Conservation (phyloP, 1,140 invertebrate genomes). For the Macrostomum lignano region DNA sequence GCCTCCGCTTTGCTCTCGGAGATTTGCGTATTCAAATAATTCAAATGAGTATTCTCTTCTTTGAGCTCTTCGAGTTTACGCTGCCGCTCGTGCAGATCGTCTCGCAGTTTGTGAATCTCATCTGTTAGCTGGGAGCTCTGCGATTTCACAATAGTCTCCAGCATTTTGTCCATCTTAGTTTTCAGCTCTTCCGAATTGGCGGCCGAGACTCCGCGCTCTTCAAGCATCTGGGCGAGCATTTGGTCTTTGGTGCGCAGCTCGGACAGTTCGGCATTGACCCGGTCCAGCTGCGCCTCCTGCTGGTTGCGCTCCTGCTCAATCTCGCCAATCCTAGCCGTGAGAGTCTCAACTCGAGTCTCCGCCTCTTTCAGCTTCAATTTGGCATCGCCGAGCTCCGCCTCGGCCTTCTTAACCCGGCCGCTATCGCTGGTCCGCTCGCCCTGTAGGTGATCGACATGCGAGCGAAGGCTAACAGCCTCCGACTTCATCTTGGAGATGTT, state of each 20-base stretch:
- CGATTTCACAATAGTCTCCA: background rate
- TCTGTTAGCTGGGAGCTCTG: no score
- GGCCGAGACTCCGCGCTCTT: background rate
- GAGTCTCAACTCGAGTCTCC: background rate
- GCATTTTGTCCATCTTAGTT: slow-evolving; percentile 5
- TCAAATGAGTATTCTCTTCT: no score
- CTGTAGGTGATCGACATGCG: slow-evolving; percentile 1
- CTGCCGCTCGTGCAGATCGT: no score
- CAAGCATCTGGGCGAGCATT: slow-evolving; percentile 57
- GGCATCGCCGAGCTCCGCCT: slow-evolving; percentile 6
- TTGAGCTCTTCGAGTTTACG: no score
- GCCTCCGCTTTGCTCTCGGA: slow-evolving; percentile 75
- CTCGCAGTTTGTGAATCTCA: no score
- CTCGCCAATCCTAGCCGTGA: background rate
- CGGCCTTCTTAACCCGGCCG: slow-evolving; percentile 2
- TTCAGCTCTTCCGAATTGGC: background rate
- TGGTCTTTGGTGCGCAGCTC: slow-evolving; percentile 51
- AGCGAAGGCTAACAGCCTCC: slow-evolving; percentile 30
- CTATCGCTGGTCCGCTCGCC: slow-evolving; percentile 6
- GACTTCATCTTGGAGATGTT: slow-evolving; percentile 96
- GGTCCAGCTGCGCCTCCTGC: slow-evolving; percentile 40
- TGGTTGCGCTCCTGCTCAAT: slow-evolving; percentile 16
- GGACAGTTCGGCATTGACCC: no score
- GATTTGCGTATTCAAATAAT: slow-evolving; percentile 53
- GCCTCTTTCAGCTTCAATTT: slow-evolving; percentile 5